phyloP scores from a whole-genome alignment of 1,140 invertebrate species.

The Doryteuthis pealeii region DNA sequence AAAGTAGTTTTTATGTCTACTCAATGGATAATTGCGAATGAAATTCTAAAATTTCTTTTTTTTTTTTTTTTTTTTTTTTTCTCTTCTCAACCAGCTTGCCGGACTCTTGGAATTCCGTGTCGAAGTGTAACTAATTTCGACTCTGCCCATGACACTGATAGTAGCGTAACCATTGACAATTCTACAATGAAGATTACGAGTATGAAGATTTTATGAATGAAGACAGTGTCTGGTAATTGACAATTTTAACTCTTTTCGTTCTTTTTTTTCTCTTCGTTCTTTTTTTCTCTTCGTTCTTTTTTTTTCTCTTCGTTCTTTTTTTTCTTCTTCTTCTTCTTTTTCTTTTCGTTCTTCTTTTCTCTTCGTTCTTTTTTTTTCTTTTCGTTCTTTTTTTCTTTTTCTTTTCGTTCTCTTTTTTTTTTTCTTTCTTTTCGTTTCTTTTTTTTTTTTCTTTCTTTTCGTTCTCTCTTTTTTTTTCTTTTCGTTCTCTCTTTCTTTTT shows the following conservation, averaged over 20 bases:
- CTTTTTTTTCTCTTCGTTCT: not conserved
- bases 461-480: not conserved
- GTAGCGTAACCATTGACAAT: constrained; percentile 85
- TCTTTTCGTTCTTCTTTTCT: not conserved
- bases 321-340: not conserved
- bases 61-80: no score
- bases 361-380: not conserved
- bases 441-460: not conserved
- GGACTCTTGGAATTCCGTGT: constrained; percentile 82
- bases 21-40: no score
- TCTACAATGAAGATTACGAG: not conserved
- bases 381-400: not conserved
- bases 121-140: constrained; percentile 84
- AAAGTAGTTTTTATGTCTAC: no score
- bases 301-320: not conserved
- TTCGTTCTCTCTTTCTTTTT: not conserved
- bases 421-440: not conserved
- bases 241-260: not conserved
- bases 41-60: no score
- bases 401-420: not conserved
- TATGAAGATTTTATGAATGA: not conserved
- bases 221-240: not conserved
- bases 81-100: constrained; percentile 74
- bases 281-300: no score
- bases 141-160: constrained; percentile 90